These are phyloP conservation scores for Callyntrura guangdongensis DNA, from an alignment of 2,888 invertebrate species.

Conservation along the genomic window DNA sequence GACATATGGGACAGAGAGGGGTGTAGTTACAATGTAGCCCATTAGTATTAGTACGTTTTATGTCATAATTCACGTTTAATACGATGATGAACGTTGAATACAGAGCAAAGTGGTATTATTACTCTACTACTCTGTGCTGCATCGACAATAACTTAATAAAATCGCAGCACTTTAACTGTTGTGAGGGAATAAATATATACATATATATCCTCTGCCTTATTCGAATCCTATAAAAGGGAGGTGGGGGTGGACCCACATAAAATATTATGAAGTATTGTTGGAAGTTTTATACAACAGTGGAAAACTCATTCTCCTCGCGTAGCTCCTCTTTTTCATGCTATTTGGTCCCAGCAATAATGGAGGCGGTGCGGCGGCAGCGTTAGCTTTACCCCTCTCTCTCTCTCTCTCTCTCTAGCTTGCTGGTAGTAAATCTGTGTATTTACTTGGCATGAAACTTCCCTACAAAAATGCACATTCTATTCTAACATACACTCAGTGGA, in stretches of 20 bases:
- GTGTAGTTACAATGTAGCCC: too few species aligned
- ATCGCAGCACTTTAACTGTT: background rate
- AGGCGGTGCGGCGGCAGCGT: too few species aligned
- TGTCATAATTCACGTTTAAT: background rate
- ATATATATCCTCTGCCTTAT: background rate
- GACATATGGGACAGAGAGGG: background rate
- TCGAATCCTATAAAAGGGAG: conserved; percentile 10
- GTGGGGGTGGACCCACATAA: conserved; percentile 14
- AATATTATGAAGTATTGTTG: conserved; percentile 25
- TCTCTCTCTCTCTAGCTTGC: background rate
- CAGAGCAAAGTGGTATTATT: background rate
- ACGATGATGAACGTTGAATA: background rate
- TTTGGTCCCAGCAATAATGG: background rate
- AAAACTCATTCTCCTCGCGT: background rate
- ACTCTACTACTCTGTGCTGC: background rate
- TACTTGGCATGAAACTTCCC: too few species aligned
- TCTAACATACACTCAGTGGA: conserved; percentile 7
- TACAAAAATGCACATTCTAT: too few species aligned
- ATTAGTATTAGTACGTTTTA: too few species aligned
- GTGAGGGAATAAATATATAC: background rate
- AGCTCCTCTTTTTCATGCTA: conserved; percentile 29
- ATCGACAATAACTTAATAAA: conserved; percentile 14
- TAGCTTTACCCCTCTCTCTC: too few species aligned
- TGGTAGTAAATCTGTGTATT: background rate
- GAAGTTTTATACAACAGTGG: background rate